These are phyloP conservation scores for Phyllotreta striolata DNA, from an alignment of 2,888 invertebrate genomes.

Conservation along the genomic window DNA sequence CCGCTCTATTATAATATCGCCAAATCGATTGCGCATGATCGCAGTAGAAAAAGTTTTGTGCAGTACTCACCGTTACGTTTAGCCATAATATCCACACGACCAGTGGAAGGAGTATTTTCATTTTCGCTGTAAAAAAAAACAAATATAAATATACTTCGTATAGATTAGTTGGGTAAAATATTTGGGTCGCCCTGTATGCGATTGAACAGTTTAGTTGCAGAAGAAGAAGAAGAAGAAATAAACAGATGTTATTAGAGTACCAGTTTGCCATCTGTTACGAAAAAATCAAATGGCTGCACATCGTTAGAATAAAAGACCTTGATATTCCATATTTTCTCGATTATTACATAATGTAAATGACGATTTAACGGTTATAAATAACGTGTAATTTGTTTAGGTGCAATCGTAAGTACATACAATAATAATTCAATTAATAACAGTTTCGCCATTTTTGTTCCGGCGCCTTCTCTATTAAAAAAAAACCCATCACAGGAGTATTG, in stretches of 20 bases:
- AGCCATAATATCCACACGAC: slow-evolving; percentile 86
- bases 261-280: too few relatives aligned
- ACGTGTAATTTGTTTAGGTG: not conserved
- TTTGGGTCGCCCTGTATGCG: not conserved
- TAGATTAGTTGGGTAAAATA: not conserved
- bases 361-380: slow-evolving; percentile 1
- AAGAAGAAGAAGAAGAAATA: not conserved
- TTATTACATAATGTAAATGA: slow-evolving; percentile 6
- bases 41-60: not conserved
- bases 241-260: too few relatives aligned
- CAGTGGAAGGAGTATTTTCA: slow-evolving; percentile 92
- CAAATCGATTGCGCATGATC: too few relatives aligned
- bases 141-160: not conserved
- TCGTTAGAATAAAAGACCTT: slow-evolving; percentile 6
- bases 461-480: too few relatives aligned
- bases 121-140: slow-evolving; percentile 81
- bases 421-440: too few relatives aligned
- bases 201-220: not conserved
- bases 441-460: too few relatives aligned
- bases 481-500: too few relatives aligned
- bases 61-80: slow-evolving; percentile 79
- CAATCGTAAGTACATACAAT: too few relatives aligned
- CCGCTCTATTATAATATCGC: not conserved
- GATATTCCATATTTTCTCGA: slow-evolving; percentile 1
- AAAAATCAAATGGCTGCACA: not conserved